Conservation (phyloP, 2,888 invertebrate genomes). For the Apamea sordens region DNA sequence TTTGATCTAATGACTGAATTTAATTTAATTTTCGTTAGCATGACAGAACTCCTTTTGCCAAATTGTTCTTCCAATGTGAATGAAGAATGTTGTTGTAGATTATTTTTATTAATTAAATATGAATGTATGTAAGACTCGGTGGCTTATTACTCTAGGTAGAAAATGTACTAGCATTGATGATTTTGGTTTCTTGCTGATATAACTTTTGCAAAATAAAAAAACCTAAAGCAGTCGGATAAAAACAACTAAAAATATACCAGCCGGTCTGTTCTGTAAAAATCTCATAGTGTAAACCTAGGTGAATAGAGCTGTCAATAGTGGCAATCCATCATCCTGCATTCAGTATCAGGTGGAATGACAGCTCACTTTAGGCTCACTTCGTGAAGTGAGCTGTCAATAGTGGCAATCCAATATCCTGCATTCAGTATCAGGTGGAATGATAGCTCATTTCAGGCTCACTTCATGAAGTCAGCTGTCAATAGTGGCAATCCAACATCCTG, state of each 20-base stretch:
- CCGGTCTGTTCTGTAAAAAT: too few relatives aligned
- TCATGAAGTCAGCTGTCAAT: background rate
- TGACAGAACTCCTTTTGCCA: conserved; percentile 80
- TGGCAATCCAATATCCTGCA: background rate
- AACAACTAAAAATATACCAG: background rate
- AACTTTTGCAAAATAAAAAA: background rate
- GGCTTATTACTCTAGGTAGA: conserved; percentile 40
- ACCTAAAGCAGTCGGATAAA: background rate
- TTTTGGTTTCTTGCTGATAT: conserved; percentile 31
- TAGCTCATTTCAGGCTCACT: background rate
- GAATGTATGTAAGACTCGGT: conserved; percentile 40
- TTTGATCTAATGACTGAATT: conserved; percentile 70
- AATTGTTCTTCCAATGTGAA: conserved; percentile 78
- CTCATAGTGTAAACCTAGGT: background rate
- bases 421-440: background rate
- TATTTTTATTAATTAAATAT: conserved; percentile 41
- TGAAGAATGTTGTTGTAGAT: conserved; percentile 54
- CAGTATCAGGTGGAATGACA: too few relatives aligned
- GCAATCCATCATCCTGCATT: too few relatives aligned
- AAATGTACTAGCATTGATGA: conserved; percentile 29
- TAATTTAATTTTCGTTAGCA: conserved; percentile 62
- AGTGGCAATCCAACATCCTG: background rate
- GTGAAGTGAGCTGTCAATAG: background rate
- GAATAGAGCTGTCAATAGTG: too few relatives aligned
- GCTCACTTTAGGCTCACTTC: too few relatives aligned